Conservation (phyloP, 2,113 vertebrate genomes). For the Aleadryas rufinucha region DNA sequence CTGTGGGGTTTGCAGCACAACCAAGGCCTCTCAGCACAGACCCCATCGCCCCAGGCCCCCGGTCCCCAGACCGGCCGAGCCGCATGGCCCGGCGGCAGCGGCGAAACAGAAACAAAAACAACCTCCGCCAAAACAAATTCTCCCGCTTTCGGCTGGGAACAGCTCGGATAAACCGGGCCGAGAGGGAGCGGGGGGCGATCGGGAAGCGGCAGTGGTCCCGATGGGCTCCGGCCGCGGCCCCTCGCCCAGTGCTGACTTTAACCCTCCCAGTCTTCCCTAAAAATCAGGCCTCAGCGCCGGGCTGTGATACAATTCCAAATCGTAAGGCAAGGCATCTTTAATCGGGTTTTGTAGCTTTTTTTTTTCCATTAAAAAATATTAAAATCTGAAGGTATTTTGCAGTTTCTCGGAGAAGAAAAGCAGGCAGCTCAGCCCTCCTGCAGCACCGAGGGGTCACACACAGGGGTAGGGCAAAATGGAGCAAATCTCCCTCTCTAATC, state of each 20-base stretch:
- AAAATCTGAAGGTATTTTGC: background rate
- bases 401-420: background rate
- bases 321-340: background rate
- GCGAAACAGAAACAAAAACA: background rate
- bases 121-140: background rate
- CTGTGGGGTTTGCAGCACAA: background rate
- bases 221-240: background rate
- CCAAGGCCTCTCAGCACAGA: background rate
- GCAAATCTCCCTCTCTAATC: conserved; percentile 48
- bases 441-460: background rate
- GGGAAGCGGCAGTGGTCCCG: background rate
- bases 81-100: background rate
- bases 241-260: background rate
- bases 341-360: background rate
- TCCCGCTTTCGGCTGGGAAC: background rate
- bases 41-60: background rate
- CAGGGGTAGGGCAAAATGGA: conserved; percentile 23
- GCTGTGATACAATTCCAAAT: background rate
- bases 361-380: background rate
- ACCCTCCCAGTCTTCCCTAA: background rate
- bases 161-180: background rate
- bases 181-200: background rate
- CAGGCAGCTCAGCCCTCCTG: background rate
- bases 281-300: background rate
- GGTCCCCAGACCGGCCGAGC: background rate